phyloP scores from a whole-genome alignment of 2,888 invertebrate species.

The Parascotia fuliginaria region DNA sequence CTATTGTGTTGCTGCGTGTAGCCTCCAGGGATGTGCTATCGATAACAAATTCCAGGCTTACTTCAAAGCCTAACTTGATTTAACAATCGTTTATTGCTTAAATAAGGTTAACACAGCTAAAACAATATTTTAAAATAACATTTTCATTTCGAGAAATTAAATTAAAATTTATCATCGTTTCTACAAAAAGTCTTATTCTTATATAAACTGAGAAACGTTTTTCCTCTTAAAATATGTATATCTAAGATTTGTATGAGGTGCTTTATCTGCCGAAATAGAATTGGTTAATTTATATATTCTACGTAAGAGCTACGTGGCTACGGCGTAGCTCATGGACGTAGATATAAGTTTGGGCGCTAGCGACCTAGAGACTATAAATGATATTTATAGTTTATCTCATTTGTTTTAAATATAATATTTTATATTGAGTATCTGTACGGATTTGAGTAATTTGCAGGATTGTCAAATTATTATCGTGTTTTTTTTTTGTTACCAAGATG shows the following conservation, averaged over 20 bases:
- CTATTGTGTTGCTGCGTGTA: no score
- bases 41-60: not conserved
- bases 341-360: not conserved
- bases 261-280: constrained; percentile 46
- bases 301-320: constrained; percentile 23
- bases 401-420: no score
- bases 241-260: constrained; percentile 35
- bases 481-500: no score
- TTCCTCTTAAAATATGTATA: constrained; percentile 40
- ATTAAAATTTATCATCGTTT: constrained; percentile 39
- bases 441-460: no score
- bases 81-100: no score
- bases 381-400: no score
- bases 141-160: constrained; percentile 7
- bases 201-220: constrained; percentile 40
- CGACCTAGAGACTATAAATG: not conserved
- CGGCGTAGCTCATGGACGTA: constrained; percentile 31
- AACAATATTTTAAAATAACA: not conserved
- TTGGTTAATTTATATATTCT: constrained; percentile 46
- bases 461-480: no score
- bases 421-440: no score
- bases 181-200: constrained; percentile 31
- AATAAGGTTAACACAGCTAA: not conserved
- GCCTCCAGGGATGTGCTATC: not conserved
- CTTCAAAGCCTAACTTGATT: not conserved